Evolutionary conservation across 2,888 invertebrate species (phyloP).

Genomic region (Branchinecta sandiegonensis): DNA sequence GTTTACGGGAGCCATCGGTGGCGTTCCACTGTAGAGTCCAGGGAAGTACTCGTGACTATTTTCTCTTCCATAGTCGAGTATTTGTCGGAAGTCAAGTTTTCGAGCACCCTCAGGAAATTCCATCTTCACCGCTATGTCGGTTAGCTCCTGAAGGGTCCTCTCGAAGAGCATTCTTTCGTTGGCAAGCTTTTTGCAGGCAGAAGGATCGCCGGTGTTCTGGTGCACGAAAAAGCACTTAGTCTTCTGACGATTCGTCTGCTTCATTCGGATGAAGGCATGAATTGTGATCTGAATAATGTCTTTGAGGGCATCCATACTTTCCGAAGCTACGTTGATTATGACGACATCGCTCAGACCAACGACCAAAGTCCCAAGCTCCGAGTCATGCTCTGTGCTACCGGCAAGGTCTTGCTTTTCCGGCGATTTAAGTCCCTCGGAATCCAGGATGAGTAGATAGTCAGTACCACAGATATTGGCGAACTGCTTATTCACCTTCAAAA

Average conservation of each 20-base stretch:
- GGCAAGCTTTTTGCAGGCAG: not conserved
- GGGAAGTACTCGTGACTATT: not conserved
- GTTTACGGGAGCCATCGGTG: not conserved
- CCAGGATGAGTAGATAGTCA: constrained; percentile 15
- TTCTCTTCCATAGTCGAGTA: not conserved
- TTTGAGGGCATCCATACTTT: constrained; percentile 14
- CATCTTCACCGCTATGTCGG: not conserved
- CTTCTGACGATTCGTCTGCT: not conserved
- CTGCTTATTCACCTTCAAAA: constrained; percentile 1
- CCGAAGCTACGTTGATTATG: not conserved
- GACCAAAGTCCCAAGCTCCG: constrained; percentile 8
- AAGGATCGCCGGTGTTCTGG: constrained; percentile 1
- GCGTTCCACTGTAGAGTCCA: not conserved
- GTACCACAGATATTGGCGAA: not conserved
- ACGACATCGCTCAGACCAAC: not conserved
- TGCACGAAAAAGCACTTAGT: constrained; percentile 2
- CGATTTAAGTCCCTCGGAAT: constrained; percentile 16
- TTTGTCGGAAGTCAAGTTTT: not conserved
- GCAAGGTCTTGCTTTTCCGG: constrained; percentile 12
- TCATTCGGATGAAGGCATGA: constrained; percentile 9
- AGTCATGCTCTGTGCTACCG: constrained; percentile 12
- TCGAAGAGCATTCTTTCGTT: not conserved
- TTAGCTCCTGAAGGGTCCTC: not conserved
- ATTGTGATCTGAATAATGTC: constrained; percentile 15
- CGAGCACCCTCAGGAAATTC: not conserved